Evolutionary conservation across 2,888 invertebrate genomes (phyloP).

Genomic region (Eustalomyia histrio): DNA sequence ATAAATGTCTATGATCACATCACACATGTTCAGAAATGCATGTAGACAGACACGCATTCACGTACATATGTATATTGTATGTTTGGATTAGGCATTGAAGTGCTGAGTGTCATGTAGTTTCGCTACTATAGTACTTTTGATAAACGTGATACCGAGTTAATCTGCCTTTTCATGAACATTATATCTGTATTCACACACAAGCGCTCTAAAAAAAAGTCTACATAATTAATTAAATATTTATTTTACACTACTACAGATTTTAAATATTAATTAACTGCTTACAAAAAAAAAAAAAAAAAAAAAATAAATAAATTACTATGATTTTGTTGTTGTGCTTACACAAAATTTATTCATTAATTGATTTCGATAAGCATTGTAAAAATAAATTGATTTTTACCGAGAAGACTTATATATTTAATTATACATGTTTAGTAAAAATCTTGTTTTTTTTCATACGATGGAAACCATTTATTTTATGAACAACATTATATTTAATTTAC

Average conservation of each 20-base stretch:
- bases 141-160: slow-evolving; percentile 55
- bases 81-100: neutral
- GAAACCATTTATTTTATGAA: too few species aligned
- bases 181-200: slow-evolving; percentile 44
- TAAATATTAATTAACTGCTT: slow-evolving; percentile 39
- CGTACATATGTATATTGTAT: neutral
- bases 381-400: neutral
- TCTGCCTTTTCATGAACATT: slow-evolving; percentile 26
- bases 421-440: too few species aligned
- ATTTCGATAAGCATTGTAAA: neutral
- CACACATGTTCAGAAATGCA: slow-evolving; percentile 40
- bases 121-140: slow-evolving; percentile 38
- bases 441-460: too few species aligned
- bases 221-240: slow-evolving; percentile 58
- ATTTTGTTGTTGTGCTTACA: neutral
- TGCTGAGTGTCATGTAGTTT: slow-evolving; percentile 14
- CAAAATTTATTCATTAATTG: slow-evolving; percentile 1
- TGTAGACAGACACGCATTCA: slow-evolving; percentile 38
- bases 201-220: slow-evolving; percentile 2
- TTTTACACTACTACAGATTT: slow-evolving; percentile 30
- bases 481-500: too few species aligned
- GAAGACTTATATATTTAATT: too few species aligned
- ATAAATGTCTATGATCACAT: slow-evolving; percentile 44
- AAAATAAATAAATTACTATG: too few species aligned
- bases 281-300: too few species aligned